Percentiles rank a stretch among this genome's conserved stretches.
These are phyloP conservation scores for Stictonetta naevosa DNA, from an alignment of 2,113 vertebrate species.

Conservation along the genomic window DNA sequence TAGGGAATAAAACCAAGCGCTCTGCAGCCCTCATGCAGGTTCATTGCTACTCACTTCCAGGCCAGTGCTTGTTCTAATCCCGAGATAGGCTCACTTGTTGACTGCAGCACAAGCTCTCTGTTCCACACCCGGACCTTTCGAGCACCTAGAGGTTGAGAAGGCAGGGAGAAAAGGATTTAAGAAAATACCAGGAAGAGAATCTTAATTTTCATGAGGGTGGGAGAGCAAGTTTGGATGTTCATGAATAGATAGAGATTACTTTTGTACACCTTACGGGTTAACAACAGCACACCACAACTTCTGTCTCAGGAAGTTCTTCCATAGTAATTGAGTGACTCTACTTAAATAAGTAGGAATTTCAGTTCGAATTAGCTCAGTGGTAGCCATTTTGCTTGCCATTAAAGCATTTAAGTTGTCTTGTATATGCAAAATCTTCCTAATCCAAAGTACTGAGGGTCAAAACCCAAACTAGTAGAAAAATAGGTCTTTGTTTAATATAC, in stretches of 20 bases:
- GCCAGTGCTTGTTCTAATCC: slow-evolving; percentile 90
- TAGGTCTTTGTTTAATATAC: background rate
- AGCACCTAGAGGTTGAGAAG: slow-evolving; percentile 68
- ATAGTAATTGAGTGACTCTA: background rate
- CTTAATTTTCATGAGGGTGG: background rate
- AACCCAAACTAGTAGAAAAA: background rate
- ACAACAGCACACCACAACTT: background rate
- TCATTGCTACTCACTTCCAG: slow-evolving; percentile 89
- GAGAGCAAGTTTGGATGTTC: background rate
- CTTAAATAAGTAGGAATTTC: background rate
- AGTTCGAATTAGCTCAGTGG: background rate
- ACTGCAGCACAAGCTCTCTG: slow-evolving; percentile 91
- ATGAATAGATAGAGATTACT: background rate
- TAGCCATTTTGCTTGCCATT: background rate
- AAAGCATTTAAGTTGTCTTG: background rate
- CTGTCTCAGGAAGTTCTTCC: background rate
- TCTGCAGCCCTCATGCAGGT: background rate
- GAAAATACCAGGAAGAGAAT: background rate
- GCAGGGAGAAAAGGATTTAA: background rate
- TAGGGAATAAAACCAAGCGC: background rate
- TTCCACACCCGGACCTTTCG: slow-evolving; percentile 88
- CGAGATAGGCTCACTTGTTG: slow-evolving; percentile 89
- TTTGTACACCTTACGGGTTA: background rate
- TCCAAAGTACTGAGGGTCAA: background rate
- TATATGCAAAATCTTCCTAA: background rate